Conservation (phyloP, 2,113 vertebrate species). For the Chaenogobius annularis region DNA sequence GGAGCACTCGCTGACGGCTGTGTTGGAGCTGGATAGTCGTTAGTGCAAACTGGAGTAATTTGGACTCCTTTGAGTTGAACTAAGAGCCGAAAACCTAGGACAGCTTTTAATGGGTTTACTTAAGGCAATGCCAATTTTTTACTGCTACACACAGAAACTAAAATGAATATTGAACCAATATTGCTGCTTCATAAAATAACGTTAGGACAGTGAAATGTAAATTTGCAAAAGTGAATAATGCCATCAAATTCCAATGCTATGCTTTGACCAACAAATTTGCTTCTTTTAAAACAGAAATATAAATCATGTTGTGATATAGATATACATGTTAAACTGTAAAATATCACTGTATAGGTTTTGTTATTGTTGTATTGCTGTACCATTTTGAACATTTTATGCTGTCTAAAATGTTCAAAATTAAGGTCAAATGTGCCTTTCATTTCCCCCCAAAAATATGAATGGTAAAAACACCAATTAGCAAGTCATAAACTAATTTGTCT, state of each 20-base stretch:
- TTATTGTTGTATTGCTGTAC: background rate
- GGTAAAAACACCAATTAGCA: background rate
- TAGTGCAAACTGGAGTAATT: constrained; percentile 36
- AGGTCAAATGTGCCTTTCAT: background rate
- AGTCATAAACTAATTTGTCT: background rate
- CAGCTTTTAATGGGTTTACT: constrained; percentile 28
- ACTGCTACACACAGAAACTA: constrained; percentile 1
- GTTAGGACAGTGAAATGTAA: background rate
- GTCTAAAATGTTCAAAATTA: background rate
- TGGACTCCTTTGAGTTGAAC: constrained; percentile 32
- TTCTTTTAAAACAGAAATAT: no score
- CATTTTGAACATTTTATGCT: background rate
- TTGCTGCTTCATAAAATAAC: background rate
- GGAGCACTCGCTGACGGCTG: constrained; percentile 30
- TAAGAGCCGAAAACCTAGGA: constrained; percentile 19
- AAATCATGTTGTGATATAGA: no score
- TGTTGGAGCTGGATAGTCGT: constrained; percentile 19
- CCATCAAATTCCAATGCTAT: no score
- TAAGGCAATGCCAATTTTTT: constrained; percentile 10
- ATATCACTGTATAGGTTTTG: no score
- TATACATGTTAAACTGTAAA: no score
- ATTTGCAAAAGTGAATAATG: background rate
- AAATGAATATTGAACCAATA: background rate
- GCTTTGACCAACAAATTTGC: no score
- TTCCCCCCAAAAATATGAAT: background rate